These are phyloP conservation scores for Scomber colias DNA, from an alignment of 2,113 vertebrate genomes.

Conservation along the genomic window DNA sequence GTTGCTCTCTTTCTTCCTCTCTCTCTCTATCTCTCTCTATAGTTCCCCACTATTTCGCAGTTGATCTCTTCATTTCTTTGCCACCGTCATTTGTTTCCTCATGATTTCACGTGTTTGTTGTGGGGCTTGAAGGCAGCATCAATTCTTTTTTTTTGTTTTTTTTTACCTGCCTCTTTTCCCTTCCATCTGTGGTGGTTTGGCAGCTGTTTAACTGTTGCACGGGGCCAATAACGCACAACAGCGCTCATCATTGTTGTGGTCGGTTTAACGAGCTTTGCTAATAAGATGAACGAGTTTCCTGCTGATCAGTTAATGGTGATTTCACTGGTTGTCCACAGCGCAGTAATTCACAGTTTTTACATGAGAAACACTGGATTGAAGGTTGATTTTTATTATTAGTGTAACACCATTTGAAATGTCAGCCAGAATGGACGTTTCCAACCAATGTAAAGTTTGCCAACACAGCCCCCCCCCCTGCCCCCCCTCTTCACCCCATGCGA, in stretches of 20 bases:
- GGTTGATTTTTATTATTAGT: neutral
- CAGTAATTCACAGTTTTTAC: constrained; percentile 28
- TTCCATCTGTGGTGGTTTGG: constrained; percentile 49
- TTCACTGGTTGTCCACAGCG: constrained; percentile 39
- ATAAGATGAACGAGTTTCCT: constrained; percentile 66
- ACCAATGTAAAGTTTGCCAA: neutral
- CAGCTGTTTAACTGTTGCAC: constrained; percentile 40
- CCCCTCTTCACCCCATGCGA: neutral
- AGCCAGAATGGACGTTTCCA: neutral
- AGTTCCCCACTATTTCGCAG: neutral
- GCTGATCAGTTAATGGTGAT: constrained; percentile 59
- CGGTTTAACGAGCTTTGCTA: constrained; percentile 69
- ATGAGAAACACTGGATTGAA: neutral
- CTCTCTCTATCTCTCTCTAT: neutral
- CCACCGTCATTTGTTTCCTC: constrained; percentile 14
- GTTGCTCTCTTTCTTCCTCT: constrained; percentile 19
- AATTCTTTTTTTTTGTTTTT: constrained; percentile 6
- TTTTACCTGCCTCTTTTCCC: constrained; percentile 37
- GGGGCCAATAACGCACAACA: constrained; percentile 56
- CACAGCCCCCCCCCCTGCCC: neutral
- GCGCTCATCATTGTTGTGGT: constrained; percentile 46
- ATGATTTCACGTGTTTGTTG: constrained; percentile 4
- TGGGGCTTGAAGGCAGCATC: constrained; percentile 17
- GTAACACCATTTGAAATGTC: neutral
- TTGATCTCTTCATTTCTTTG: constrained; percentile 40